These are phyloP conservation scores for Siderastrea siderea DNA, from an alignment of 92 coral and sea anemone genomes.

Conservation along the genomic window DNA sequence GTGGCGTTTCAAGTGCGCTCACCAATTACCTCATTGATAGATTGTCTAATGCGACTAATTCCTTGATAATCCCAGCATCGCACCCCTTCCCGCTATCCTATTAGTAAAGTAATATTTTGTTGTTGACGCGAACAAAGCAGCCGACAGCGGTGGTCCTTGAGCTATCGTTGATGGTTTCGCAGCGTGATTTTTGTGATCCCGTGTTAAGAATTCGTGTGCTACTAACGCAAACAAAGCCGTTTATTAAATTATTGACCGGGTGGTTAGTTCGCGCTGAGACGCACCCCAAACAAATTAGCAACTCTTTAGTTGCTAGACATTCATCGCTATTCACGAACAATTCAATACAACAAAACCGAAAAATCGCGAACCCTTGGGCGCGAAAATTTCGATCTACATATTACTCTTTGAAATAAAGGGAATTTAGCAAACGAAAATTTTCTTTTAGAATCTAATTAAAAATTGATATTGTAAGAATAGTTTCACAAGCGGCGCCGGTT, in stretches of 20 bases:
- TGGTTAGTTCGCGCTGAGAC: conserved; percentile 65
- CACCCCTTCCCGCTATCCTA: conserved; percentile 82
- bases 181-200: conserved; percentile 65
- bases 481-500: conserved; percentile 15
- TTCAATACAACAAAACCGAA: conserved; percentile 10
- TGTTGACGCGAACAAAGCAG: conserved; percentile 71
- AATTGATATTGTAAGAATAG: conserved; percentile 20
- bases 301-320: conserved; percentile 66
- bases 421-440: background rate
- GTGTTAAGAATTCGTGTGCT: conserved; percentile 75
- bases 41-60: conserved; percentile 91
- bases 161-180: conserved; percentile 37
- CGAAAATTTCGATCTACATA: background rate
- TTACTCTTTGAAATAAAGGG: background rate
- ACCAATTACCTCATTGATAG: conserved; percentile 93
- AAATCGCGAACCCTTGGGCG: background rate
- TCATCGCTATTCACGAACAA: conserved; percentile 52
- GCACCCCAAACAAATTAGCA: conserved; percentile 70
- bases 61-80: conserved; percentile 83
- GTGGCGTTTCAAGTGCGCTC: conserved; percentile 56
- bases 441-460: conserved; percentile 31
- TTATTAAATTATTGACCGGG: conserved; percentile 91
- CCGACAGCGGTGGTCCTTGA: conserved; percentile 73
- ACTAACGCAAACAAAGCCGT: conserved; percentile 84
- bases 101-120: conserved; percentile 74